Evolutionary conservation across 92 coral and sea anemone genomes (phyloP).

Genomic region (Muricea muricata): DNA sequence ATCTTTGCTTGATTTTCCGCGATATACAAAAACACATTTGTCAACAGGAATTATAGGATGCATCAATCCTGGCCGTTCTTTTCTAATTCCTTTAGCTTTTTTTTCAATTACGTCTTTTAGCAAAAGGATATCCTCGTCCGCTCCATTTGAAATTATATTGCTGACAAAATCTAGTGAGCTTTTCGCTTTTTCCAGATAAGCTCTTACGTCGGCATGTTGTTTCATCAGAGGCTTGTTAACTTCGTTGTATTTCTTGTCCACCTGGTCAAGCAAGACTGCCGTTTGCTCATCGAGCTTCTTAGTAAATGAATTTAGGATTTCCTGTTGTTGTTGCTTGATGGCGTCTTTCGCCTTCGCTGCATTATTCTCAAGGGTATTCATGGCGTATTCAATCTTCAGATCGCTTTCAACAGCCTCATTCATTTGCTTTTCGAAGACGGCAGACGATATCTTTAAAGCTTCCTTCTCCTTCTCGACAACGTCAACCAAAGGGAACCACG

Average conservation of each 20-base stretch:
- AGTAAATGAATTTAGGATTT: not conserved
- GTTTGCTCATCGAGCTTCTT: not conserved
- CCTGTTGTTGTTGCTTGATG: not conserved
- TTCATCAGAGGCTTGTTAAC: not conserved
- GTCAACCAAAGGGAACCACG: not conserved
- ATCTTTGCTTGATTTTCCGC: not conserved
- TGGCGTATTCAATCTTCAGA: not conserved
- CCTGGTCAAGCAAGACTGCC: constrained; percentile 13
- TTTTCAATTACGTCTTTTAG: not conserved
- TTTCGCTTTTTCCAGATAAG: not conserved
- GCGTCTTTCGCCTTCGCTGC: not conserved
- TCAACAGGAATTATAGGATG: not conserved
- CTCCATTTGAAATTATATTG: not conserved
- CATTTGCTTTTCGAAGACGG: not conserved
- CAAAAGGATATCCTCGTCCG: not conserved
- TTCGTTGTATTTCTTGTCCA: constrained; percentile 20
- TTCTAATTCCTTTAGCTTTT: not conserved
- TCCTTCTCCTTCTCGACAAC: not conserved
- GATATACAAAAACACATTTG: not conserved
- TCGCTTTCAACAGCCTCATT: not conserved
- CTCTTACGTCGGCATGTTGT: not conserved
- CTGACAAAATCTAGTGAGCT: not conserved
- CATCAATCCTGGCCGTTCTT: not conserved
- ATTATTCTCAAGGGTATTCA: not conserved
- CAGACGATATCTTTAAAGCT: not conserved